Conservation (phyloP, 2,113 vertebrate genomes). For the Bos javanicus region DNA sequence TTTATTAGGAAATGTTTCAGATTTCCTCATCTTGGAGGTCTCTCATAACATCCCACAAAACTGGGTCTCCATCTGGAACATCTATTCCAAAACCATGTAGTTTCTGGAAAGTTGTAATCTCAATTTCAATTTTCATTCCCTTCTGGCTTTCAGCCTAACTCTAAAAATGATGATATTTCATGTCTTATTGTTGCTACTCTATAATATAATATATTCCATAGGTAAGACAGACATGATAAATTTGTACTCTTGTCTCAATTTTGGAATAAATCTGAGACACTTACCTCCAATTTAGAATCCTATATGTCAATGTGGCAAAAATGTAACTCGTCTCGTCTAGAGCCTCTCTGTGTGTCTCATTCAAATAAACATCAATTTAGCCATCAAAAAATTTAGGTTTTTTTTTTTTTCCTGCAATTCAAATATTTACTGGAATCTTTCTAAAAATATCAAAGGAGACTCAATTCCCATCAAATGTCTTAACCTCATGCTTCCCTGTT, state of each 20-base stretch:
- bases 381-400: neutral
- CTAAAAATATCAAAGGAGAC: neutral
- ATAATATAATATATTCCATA: neutral
- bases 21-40: neutral
- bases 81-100: neutral
- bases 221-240: neutral
- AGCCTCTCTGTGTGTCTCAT: neutral
- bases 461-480: neutral
- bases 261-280: neutral
- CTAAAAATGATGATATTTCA: neutral
- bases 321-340: neutral
- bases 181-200: neutral
- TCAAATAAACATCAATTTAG: constrained; percentile 15
- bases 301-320: neutral
- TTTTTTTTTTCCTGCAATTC: neutral
- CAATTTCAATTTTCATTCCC: neutral
- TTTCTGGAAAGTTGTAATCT: neutral
- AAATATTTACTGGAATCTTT: neutral
- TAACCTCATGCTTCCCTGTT: neutral
- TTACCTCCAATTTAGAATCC: neutral
- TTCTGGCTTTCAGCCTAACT: neutral
- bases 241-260: neutral
- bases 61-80: neutral
- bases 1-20: neutral
- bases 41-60: neutral